Evolutionary conservation across 2,888 invertebrate genomes (phyloP).

Genomic region (Notocelia uddmanniana): DNA sequence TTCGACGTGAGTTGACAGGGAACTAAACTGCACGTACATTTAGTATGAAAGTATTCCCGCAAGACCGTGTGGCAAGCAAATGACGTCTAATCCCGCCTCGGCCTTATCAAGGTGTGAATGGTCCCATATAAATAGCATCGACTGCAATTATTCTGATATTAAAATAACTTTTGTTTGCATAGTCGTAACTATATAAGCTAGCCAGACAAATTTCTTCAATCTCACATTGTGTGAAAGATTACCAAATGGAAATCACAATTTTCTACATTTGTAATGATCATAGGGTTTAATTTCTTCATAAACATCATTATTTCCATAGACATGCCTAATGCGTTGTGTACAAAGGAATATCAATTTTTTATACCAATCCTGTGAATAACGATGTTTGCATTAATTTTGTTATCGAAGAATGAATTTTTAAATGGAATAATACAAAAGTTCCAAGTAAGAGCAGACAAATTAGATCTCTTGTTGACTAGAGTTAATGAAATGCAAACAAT

Average conservation of each 20-base stretch:
- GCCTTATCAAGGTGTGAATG: no score
- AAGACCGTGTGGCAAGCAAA: background rate
- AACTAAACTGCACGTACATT: background rate
- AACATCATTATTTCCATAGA: background rate
- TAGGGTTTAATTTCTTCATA: background rate
- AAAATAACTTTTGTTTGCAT: no score
- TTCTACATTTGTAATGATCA: background rate
- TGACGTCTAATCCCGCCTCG: no score
- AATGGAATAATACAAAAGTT: slow-evolving; percentile 58
- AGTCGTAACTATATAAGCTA: no score
- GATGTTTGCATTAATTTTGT: background rate
- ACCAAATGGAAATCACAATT: no score
- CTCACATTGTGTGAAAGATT: no score
- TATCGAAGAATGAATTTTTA: slow-evolving; percentile 20
- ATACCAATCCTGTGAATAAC: background rate
- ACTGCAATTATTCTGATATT: no score
- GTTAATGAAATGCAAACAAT: slow-evolving; percentile 79
- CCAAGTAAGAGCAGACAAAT: slow-evolving; percentile 66
- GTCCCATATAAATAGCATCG: no score
- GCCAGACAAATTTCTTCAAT: no score
- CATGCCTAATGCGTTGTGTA: background rate
- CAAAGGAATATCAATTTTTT: background rate
- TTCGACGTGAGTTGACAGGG: background rate
- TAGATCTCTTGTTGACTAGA: slow-evolving; percentile 73
- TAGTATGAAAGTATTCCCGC: background rate